phyloP scores from a whole-genome alignment of 2,888 invertebrate genomes.

The Anthophora plumipes region DNA sequence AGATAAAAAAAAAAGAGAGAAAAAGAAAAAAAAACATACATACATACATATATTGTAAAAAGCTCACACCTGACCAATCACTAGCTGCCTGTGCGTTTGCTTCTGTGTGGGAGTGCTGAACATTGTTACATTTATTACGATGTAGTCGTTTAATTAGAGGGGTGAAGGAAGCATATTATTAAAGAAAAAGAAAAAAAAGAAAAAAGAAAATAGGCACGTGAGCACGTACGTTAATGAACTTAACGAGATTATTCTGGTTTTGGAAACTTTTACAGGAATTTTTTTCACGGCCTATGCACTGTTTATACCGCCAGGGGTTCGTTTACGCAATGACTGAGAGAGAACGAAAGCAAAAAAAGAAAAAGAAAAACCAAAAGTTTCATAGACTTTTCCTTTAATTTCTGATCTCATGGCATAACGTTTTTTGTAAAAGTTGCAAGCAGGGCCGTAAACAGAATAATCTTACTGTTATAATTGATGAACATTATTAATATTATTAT shows the following conservation, averaged over 20 bases:
- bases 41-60: constrained; percentile 68
- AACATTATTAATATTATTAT: constrained; percentile 15
- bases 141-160: constrained; percentile 51
- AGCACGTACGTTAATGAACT: constrained; percentile 39
- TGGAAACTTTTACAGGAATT: constrained; percentile 56
- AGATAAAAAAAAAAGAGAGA: too few relatives aligned
- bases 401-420: constrained; percentile 6
- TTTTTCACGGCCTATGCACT: constrained; percentile 64
- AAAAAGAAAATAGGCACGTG: constrained; percentile 20
- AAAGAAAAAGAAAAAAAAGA: constrained; percentile 8
- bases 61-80: constrained; percentile 83
- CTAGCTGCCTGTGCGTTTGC: constrained; percentile 83
- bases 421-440: constrained; percentile 12
- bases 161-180: constrained; percentile 44
- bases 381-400: constrained; percentile 23
- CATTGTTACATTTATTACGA: constrained; percentile 70
- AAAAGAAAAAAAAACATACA: too few relatives aligned
- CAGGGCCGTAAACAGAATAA: constrained; percentile 24
- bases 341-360: background rate
- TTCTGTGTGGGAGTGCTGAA: constrained; percentile 74
- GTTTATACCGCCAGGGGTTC: constrained; percentile 41
- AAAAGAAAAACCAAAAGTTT: background rate
- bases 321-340: constrained; percentile 47
- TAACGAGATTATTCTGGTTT: constrained; percentile 53
- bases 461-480: constrained; percentile 15